Percentiles rank a stretch among this genome's conserved stretches.
Conservation (phyloP, 2,888 invertebrate genomes). For the Gastracanthus pulcherrimus region DNA sequence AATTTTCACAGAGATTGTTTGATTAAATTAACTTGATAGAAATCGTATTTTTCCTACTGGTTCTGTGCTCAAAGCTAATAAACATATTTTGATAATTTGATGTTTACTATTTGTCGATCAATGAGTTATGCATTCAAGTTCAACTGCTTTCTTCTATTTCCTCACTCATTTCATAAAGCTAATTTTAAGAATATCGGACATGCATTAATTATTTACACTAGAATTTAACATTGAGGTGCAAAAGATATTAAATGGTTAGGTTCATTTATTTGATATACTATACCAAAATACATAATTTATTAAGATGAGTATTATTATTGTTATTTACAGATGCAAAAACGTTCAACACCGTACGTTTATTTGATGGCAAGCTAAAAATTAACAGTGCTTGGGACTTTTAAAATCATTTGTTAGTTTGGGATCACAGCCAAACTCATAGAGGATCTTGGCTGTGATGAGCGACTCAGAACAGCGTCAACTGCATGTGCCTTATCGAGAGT, state of each 20-base stretch:
- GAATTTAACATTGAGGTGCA: too few species aligned
- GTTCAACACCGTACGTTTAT: neutral
- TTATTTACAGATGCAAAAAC: conserved; percentile 46
- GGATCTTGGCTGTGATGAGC: conserved; percentile 73
- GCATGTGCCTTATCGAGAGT: conserved; percentile 77
- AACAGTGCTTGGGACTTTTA: neutral
- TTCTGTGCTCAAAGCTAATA: neutral
- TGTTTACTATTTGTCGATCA: neutral
- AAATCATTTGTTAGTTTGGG: conserved; percentile 29
- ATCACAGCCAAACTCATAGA: conserved; percentile 26
- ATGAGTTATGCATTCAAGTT: neutral
- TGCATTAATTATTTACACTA: too few species aligned
- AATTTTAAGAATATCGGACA: neutral
- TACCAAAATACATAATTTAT: too few species aligned
- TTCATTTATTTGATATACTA: too few species aligned
- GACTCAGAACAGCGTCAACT: conserved; percentile 76
- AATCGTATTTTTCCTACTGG: neutral
- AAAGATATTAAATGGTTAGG: too few species aligned
- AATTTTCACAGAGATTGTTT: neutral
- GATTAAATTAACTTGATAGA: neutral
- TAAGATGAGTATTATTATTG: neutral
- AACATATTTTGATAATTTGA: neutral
- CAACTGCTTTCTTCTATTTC: neutral
- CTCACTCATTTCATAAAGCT: neutral
- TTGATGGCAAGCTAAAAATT: conserved; percentile 38